Evolutionary conservation across 1,140 invertebrate genomes (phyloP).

Genomic region (Microplitis demolitor): DNA sequence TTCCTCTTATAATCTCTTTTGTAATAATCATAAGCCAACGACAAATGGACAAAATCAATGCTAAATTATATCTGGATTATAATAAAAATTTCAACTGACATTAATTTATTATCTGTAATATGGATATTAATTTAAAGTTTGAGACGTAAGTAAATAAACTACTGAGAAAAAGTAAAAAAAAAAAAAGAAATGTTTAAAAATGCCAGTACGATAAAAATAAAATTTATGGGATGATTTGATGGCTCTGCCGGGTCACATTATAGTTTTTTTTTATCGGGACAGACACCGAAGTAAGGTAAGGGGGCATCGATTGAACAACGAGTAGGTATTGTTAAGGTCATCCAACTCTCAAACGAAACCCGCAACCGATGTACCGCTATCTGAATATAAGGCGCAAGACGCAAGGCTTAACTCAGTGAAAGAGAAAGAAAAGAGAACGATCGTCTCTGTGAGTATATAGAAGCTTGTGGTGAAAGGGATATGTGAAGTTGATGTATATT

Average conservation of each 20-base stretch:
- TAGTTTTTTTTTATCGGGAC: not conserved
- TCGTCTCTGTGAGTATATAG: not conserved
- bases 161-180: not conserved
- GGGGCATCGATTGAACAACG: not conserved
- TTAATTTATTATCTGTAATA: no score
- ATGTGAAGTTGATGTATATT: not conserved
- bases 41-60: not conserved
- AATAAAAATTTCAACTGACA: no score
- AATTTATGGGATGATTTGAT: not conserved
- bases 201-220: no score
- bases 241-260: not conserved
- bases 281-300: not conserved
- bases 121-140: no score
- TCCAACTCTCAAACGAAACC: constrained; percentile 22
- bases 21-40: not conserved
- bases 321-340: constrained; percentile 20
- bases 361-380: constrained; percentile 19
- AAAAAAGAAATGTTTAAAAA: not conserved
- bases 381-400: not conserved
- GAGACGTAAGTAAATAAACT: not conserved
- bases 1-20: not conserved
- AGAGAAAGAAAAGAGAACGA: constrained; percentile 5
- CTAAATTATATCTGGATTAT: not conserved
- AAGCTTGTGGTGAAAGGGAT: constrained; percentile 2
- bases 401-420: not conserved